Evolutionary conservation across 2,113 vertebrate genomes (phyloP).

Genomic region (Sphaerodactylus townsendi): DNA sequence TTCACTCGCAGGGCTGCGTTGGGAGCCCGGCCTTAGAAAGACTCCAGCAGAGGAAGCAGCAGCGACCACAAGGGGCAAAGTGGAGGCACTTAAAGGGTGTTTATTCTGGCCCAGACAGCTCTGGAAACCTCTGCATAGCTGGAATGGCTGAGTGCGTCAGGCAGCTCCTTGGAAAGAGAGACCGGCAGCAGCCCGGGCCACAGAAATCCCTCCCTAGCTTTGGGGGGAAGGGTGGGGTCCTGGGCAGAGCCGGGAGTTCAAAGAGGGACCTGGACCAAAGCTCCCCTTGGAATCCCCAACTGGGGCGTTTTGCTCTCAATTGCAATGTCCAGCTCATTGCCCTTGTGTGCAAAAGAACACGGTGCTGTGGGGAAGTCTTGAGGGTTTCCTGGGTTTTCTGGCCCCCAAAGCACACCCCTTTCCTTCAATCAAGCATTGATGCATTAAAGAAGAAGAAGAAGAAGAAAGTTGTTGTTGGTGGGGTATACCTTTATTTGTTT

Average conservation of each 20-base stretch:
- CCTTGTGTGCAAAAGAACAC: too few relatives aligned
- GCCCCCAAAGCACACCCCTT: background rate
- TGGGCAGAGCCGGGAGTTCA: background rate
- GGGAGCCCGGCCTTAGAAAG: background rate
- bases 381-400: background rate
- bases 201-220: background rate
- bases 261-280: background rate
- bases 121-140: background rate
- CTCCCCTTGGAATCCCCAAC: too few relatives aligned
- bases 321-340: too few relatives aligned
- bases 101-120: background rate
- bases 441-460: too few relatives aligned
- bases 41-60: background rate
- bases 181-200: background rate
- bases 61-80: constrained; percentile 17
- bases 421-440: background rate
- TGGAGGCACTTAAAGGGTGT: constrained; percentile 24
- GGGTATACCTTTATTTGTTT: too few relatives aligned
- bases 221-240: background rate
- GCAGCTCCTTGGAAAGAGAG: background rate
- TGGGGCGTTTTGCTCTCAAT: background rate
- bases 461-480: too few relatives aligned
- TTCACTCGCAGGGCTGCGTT: background rate
- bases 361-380: too few relatives aligned
- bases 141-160: background rate